Evolutionary conservation across 92 coral and sea anemone species (phyloP).

Genomic region (Parazoanthus darwini): DNA sequence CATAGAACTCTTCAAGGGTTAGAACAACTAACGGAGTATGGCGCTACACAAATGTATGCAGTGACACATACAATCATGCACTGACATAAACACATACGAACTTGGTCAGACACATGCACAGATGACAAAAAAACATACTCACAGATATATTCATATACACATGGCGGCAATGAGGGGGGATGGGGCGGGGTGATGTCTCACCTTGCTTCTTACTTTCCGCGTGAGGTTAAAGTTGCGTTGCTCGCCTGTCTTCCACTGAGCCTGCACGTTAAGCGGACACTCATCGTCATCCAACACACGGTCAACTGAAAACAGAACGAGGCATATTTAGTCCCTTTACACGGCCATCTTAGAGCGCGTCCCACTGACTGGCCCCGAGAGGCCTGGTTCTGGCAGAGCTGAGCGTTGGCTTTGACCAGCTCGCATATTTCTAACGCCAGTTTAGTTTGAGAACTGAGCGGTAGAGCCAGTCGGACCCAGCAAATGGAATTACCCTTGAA

Average conservation of each 20-base stretch:
- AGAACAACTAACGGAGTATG: no score
- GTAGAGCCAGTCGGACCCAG: no score
- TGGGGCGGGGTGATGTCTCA: background rate
- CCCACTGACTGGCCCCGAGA: no score
- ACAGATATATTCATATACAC: background rate
- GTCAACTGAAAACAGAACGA: conserved; percentile 54
- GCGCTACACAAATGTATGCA: no score
- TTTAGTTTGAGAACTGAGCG: no score
- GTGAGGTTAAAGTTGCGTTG: conserved; percentile 72
- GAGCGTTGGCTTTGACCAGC: no score
- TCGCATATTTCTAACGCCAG: no score
- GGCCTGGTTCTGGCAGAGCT: no score
- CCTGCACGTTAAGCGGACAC: conserved; percentile 76
- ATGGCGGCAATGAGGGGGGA: background rate
- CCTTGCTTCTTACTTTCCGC: conserved; percentile 44
- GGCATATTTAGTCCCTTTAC: background rate
- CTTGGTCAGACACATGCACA: background rate
- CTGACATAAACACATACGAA: background rate
- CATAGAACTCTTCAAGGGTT: no score
- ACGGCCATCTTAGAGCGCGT: no score
- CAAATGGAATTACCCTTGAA: no score
- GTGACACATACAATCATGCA: background rate
- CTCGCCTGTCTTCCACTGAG: conserved; percentile 74
- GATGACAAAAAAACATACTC: background rate
- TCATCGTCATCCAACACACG: conserved; percentile 71